Evolutionary conservation across 2,113 vertebrate genomes (phyloP).

Genomic region (Microcebus ravelobensis): DNA sequence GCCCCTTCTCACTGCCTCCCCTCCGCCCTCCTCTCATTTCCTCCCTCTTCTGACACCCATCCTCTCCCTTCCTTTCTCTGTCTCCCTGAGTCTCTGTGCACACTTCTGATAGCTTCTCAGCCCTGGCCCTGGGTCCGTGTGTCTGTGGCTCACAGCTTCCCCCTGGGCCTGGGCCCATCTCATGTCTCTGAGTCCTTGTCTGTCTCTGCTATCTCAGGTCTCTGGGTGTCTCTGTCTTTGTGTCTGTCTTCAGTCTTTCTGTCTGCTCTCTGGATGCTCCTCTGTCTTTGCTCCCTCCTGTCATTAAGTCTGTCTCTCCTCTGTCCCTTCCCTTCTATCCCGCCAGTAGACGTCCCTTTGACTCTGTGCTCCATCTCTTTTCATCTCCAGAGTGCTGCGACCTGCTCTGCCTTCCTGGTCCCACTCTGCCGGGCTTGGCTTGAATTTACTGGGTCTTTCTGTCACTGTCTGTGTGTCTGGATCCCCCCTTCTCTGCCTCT

Average conservation of each 20-base stretch:
- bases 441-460: constrained; percentile 11
- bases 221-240: neutral
- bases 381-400: neutral
- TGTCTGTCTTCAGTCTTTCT: neutral
- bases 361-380: neutral
- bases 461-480: neutral
- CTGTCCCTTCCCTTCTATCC: neutral
- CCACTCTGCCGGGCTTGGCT: neutral
- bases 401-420: neutral
- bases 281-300: neutral
- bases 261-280: neutral
- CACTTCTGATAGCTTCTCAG: neutral
- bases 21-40: neutral
- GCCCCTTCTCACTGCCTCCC: neutral
- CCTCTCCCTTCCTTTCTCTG: neutral
- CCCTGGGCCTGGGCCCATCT: neutral
- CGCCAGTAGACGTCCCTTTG: neutral
- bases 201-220: neutral
- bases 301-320: neutral
- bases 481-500: neutral
- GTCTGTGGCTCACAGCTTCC: neutral
- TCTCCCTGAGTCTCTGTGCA: neutral
- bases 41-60: neutral
- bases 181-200: neutral
- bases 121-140: neutral